Conservation (phyloP, 2,113 vertebrate species). For the Excalfactoria chinensis region DNA sequence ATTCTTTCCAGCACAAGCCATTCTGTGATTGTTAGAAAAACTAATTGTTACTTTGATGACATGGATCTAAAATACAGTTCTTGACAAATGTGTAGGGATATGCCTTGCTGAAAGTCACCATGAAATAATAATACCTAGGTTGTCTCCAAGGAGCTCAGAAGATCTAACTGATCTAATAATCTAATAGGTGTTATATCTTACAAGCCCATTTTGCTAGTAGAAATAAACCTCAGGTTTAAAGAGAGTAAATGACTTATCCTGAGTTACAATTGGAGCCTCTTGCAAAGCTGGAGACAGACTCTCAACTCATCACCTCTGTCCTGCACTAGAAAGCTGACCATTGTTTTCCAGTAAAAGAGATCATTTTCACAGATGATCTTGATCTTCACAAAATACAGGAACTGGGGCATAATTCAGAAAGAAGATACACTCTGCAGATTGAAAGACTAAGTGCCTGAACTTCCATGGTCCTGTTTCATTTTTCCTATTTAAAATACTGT, state of each 20-base stretch:
- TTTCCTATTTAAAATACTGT: background rate
- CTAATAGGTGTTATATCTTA: background rate
- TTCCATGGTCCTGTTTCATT: background rate
- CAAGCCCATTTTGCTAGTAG: background rate
- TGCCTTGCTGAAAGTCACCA: background rate
- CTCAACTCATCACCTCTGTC: background rate
- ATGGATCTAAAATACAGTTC: background rate
- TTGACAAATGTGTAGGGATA: background rate
- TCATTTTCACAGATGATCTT: background rate
- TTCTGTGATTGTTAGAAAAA: too few relatives aligned
- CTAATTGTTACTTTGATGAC: background rate
- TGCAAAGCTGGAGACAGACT: background rate
- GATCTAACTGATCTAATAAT: background rate
- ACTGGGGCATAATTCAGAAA: background rate
- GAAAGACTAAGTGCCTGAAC: background rate
- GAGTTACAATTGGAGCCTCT: background rate
- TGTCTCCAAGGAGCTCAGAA: background rate
- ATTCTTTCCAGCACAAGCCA: too few relatives aligned
- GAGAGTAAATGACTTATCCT: background rate
- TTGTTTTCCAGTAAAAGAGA: background rate
- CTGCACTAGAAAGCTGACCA: background rate
- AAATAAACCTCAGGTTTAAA: background rate
- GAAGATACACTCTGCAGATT: background rate
- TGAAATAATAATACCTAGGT: background rate
- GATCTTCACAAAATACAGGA: background rate